phyloP scores from a whole-genome alignment of 1,140 invertebrate genomes.

The Mizuhopecten yessoensis region DNA sequence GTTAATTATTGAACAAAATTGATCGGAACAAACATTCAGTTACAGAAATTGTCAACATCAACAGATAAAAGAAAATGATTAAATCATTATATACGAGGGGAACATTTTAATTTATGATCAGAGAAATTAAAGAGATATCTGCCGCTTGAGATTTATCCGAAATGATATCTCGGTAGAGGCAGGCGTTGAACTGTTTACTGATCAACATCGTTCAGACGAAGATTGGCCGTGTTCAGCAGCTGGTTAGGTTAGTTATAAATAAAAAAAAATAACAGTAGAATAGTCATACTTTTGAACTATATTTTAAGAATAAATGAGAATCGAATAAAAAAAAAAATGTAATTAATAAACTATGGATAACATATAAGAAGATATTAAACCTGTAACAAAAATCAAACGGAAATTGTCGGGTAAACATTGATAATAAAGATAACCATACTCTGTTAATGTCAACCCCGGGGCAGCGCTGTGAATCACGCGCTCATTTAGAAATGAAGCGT shows the following conservation, averaged over 20 bases:
- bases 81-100: background rate
- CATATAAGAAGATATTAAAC: too few species aligned
- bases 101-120: background rate
- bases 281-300: background rate
- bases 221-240: background rate
- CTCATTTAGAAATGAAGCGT: constrained; percentile 34
- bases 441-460: background rate
- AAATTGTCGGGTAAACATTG: background rate
- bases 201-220: background rate
- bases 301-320: background rate
- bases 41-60: background rate
- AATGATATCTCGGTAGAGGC: background rate
- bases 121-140: background rate
- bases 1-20: background rate
- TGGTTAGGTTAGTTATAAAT: background rate
- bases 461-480: constrained; percentile 28
- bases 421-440: background rate
- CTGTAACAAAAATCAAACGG: background rate
- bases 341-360: background rate
- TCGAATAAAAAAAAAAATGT: background rate
- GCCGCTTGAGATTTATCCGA: background rate
- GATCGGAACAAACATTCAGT: background rate
- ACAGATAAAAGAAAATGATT: background rate
- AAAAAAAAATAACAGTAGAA: too few species aligned
- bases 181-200: constrained; percentile 32